phyloP scores from a whole-genome alignment of 2,113 vertebrate species.

The Acanthisitta chloris region DNA sequence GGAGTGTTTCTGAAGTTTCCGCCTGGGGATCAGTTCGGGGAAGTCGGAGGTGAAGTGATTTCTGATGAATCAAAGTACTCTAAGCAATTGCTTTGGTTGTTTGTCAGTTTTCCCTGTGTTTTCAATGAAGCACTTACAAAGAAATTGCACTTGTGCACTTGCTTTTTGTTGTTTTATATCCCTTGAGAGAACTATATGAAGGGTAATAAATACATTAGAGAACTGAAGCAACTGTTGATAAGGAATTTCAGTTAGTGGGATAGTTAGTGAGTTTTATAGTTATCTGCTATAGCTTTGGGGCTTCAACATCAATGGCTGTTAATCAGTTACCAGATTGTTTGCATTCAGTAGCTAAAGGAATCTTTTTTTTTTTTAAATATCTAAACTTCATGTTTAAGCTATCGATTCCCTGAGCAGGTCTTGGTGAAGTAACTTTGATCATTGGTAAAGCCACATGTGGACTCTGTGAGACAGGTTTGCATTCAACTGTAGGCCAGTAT shows the following conservation, averaged over 20 bases:
- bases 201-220: conserved; percentile 46
- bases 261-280: background rate
- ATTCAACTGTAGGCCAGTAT: background rate
- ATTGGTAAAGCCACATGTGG: background rate
- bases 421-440: background rate
- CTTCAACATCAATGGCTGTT: conserved; percentile 30
- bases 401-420: background rate
- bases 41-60: background rate
- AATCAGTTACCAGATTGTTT: conserved; percentile 50
- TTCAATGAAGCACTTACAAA: background rate
- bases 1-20: background rate
- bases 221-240: background rate
- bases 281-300: background rate
- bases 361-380: background rate
- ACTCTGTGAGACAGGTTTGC: background rate
- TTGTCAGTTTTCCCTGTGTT: background rate
- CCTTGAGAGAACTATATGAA: conserved; percentile 5
- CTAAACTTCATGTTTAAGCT: background rate
- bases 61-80: conserved; percentile 21
- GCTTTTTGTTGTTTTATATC: conserved; percentile 29
- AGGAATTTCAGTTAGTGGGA: conserved; percentile 42
- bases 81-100: background rate
- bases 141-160: background rate
- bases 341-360: conserved; percentile 1
- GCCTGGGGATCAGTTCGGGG: background rate